A percentile compares a stretch with the other conserved stretches of the same genome.
Conservation (phyloP, 2,113 vertebrate species). For the Telmatochromis brachygnathus region DNA sequence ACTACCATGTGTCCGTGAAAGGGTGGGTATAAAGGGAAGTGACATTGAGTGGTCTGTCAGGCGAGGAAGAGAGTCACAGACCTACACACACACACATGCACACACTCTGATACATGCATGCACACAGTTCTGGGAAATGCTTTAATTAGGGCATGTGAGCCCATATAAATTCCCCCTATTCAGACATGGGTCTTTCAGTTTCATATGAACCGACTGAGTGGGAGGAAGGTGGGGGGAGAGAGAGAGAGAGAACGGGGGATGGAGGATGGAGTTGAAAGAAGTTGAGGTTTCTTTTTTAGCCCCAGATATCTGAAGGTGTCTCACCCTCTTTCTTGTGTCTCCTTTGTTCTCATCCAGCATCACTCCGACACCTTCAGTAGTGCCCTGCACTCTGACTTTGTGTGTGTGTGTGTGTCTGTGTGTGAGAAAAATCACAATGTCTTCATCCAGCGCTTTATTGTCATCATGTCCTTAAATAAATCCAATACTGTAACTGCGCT, state of each 20-base stretch:
- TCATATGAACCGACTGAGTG: conserved; percentile 34
- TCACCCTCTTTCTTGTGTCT: neutral
- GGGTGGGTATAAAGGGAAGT: conserved; percentile 44
- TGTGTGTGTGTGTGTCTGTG: neutral
- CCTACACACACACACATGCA: neutral
- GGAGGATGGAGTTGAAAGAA: conserved; percentile 15
- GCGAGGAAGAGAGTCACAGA: conserved; percentile 2
- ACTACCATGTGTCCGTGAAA: conserved; percentile 48
- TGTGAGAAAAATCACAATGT: neutral
- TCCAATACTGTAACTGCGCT: neutral
- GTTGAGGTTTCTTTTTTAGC: neutral
- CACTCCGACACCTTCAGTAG: neutral
- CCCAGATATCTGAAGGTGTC: conserved; percentile 11
- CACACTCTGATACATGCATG: neutral
- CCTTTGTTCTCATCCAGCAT: neutral
- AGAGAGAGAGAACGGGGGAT: neutral
- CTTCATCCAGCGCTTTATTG: neutral
- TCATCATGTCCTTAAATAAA: neutral
- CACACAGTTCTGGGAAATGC: conserved; percentile 53
- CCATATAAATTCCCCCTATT: conserved; percentile 68
- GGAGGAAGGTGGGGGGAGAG: conserved; percentile 23
- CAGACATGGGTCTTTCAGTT: conserved; percentile 65
- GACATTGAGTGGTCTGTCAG: conserved; percentile 51
- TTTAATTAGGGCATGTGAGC: conserved; percentile 60
- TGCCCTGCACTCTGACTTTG: neutral